Base-by-base conservation (phyloP, 1,140 invertebrate genomes). In the Choristoneura fumiferana region DNA sequence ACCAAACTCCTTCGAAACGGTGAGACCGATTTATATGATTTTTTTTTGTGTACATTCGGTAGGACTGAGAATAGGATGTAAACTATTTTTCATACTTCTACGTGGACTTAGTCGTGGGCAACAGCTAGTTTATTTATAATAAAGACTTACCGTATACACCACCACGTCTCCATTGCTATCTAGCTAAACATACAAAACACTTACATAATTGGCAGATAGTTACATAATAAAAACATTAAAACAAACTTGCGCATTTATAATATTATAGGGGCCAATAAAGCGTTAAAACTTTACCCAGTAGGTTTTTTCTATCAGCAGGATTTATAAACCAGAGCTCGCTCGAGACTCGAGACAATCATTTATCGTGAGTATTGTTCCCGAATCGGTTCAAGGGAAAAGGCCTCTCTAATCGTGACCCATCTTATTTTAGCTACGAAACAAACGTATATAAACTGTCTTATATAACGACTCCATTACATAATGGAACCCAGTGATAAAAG, bases 311-410 rank as follows among this genome's bases (percentile, higher is more conserved):
- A 9, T 2, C 35, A 37, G n/a, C 33, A 9, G 4, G 4, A 34
- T 34, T 4, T 34, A 37, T 10, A 37, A 37, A 10, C 8, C n/a
- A 37, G 9, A 37, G 2, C 8, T 9, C 35, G 35, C 35, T 37
- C 35, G 18, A 15, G 12, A 15, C 13, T 40, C 14, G 14, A 45
- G 40, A 62, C 56, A 52, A 38, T 73, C 60, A 78, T 78, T 78
- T 76, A 76, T 78, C 73, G 69, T 60, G 10, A 56, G 67, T 62
- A 62, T 76, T 78, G 67, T 73, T 61, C 55, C 40, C 29, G 36
- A 61, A 69, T 66, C 57, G 61, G 62, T 66, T 60, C 60, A 45
- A 40, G 35, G 54, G 53, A 55, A 62, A 64, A 62, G 39, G 61
- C 57, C 63, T 67, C 54, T 15, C 60, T 68, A 71, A 71, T 76